Evolutionary conservation across 2,888 invertebrate genomes (phyloP).

Genomic region (Ormyrus nitidulus): DNA sequence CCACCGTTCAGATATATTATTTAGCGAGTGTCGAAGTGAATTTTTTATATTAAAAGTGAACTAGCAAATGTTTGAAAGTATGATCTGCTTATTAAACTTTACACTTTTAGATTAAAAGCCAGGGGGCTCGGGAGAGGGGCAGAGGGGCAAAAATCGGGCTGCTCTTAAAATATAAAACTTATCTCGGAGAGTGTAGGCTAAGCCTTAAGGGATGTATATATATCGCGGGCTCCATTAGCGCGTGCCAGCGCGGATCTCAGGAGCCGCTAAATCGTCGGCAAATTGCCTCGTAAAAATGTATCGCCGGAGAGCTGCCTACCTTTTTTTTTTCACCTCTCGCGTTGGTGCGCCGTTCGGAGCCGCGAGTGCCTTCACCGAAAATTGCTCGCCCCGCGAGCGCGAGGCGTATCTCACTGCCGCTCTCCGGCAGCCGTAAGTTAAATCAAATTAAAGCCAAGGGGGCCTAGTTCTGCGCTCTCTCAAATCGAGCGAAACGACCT

Average conservation of each 20-base stretch:
- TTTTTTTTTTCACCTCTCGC: conserved; percentile 22
- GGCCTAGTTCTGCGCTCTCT: neutral
- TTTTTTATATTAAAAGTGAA: too few species aligned
- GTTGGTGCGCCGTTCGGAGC: conserved; percentile 47
- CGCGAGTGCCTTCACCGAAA: conserved; percentile 31
- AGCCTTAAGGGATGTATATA: conserved; percentile 29
- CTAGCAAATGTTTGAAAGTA: too few species aligned
- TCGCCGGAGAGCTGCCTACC: conserved; percentile 53
- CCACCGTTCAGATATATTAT: too few species aligned
- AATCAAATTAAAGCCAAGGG: conserved; percentile 31
- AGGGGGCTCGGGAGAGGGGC: neutral
- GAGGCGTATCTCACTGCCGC: neutral
- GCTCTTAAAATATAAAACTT: conserved; percentile 36
- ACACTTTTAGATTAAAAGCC: too few species aligned
- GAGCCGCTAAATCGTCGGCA: conserved; percentile 62
- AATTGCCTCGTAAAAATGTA: conserved; percentile 66
- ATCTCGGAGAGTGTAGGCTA: conserved; percentile 27
- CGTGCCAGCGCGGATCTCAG: conserved; percentile 60
- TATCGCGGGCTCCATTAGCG: conserved; percentile 61
- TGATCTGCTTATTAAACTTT: too few species aligned
- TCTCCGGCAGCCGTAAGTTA: neutral
- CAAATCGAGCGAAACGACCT: conserved; percentile 27
- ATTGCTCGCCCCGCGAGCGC: conserved; percentile 2
- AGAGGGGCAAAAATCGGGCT: neutral
- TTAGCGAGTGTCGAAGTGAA: too few species aligned